Evolutionary conservation across 2,113 vertebrate genomes (phyloP).

Genomic region (Megaleporinus macrocephalus): DNA sequence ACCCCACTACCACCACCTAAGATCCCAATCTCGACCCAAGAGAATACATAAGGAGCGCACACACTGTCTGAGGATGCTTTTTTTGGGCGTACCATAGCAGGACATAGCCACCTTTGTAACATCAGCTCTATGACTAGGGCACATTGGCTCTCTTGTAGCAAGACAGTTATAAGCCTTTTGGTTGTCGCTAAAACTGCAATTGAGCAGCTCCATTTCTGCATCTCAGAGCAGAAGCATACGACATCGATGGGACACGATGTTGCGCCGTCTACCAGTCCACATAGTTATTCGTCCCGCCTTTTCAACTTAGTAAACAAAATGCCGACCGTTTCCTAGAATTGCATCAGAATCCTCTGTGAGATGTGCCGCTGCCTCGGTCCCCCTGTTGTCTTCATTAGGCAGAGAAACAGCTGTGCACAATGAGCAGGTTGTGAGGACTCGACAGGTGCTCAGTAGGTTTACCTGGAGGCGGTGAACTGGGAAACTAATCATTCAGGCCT

Average conservation of each 20-base stretch:
- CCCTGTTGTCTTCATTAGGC: constrained; percentile 63
- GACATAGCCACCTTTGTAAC: background rate
- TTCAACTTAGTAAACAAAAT: constrained; percentile 29
- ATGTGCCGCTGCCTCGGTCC: constrained; percentile 55
- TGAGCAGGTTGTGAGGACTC: constrained; percentile 29
- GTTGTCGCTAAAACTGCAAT: background rate
- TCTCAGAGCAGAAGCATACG: background rate
- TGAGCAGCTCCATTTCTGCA: background rate
- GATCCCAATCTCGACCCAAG: background rate
- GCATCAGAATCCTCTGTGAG: constrained; percentile 67
- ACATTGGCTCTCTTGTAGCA: too few species aligned
- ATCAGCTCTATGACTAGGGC: background rate
- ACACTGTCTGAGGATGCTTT: background rate
- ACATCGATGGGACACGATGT: background rate
- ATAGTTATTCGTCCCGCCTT: background rate
- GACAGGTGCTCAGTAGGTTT: constrained; percentile 50
- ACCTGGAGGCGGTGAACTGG: constrained; percentile 12
- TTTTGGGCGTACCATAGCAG: background rate
- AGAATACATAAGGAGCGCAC: background rate
- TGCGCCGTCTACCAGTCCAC: background rate
- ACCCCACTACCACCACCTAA: too few species aligned
- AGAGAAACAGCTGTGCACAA: constrained; percentile 61
- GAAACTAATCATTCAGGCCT: constrained; percentile 9
- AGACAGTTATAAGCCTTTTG: too few species aligned
- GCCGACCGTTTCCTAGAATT: constrained; percentile 63